phyloP scores from a whole-genome alignment of 2,888 invertebrate species.

The Archips crataeganus region DNA sequence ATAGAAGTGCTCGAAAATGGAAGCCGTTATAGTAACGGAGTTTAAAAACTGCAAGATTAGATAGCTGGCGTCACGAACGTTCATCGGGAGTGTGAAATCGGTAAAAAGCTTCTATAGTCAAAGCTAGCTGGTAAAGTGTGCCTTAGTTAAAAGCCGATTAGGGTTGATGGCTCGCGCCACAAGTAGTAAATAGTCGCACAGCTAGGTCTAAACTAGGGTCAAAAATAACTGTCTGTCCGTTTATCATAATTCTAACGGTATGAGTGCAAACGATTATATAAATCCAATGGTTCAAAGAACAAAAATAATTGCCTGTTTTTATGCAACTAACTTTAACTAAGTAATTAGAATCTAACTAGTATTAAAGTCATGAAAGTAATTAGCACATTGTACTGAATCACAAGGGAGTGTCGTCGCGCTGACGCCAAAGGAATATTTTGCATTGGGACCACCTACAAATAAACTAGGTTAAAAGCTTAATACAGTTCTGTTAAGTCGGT shows the following conservation, averaged over 20 bases:
- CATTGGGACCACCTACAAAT: constrained; percentile 55
- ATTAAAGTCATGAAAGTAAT: constrained; percentile 48
- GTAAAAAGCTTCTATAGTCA: constrained; percentile 35
- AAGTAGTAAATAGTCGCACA: constrained; percentile 46
- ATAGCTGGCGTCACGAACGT: constrained; percentile 40
- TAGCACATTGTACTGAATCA: constrained; percentile 54
- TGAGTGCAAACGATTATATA: constrained; percentile 39
- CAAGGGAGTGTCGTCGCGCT: constrained; percentile 51
- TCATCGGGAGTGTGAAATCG: constrained; percentile 39
- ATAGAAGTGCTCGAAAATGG: constrained; percentile 17
- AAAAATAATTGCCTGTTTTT: constrained; percentile 3
- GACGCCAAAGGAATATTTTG: constrained; percentile 67
- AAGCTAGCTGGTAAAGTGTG: constrained; percentile 42
- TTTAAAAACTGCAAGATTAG: constrained; percentile 36
- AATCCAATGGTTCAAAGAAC: constrained; percentile 10
- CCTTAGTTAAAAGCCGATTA: constrained; percentile 44
- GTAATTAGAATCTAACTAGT: constrained; percentile 16
- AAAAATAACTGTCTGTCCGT: constrained; percentile 51
- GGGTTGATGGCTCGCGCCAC: constrained; percentile 46
- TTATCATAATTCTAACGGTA: constrained; percentile 48
- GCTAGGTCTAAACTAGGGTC: constrained; percentile 50
- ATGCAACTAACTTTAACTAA: constrained; percentile 8
- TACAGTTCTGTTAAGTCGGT: constrained; percentile 57
- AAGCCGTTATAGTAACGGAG: constrained; percentile 40
- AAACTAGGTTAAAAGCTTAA: constrained; percentile 77